These are phyloP conservation scores for Pseudeuparius sepicola DNA, from an alignment of 2,888 invertebrate species.

Conservation along the genomic window DNA sequence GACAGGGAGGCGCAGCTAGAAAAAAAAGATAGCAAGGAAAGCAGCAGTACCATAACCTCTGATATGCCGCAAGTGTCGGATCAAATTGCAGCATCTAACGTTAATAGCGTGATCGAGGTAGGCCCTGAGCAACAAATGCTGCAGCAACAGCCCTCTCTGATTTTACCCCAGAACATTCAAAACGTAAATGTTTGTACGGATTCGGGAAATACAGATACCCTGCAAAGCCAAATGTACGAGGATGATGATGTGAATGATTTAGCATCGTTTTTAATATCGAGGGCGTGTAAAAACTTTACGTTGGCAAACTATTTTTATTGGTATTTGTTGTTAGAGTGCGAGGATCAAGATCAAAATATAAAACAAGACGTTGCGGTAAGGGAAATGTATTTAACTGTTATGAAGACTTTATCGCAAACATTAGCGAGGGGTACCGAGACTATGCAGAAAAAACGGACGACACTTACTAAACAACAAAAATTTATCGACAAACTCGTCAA, in stretches of 20 bases:
- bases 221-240: constrained; percentile 39
- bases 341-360: constrained; percentile 64
- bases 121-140: constrained; percentile 27
- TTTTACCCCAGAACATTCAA: no score
- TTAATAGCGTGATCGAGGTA: constrained; percentile 33
- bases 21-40: constrained; percentile 37
- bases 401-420: constrained; percentile 72
- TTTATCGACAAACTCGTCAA: constrained; percentile 87
- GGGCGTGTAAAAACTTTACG: constrained; percentile 80
- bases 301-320: constrained; percentile 97
- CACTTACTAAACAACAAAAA: constrained; percentile 74
- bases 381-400: constrained; percentile 83
- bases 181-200: constrained; percentile 35
- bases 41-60: constrained; percentile 34
- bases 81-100: constrained; percentile 31
- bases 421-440: constrained; percentile 59
- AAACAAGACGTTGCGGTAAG: constrained; percentile 58
- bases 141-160: no score
- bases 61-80: constrained; percentile 33
- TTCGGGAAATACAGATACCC: constrained; percentile 43
- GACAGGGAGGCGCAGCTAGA: constrained; percentile 38
- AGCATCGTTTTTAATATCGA: constrained; percentile 79
- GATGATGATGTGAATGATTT: constrained; percentile 51
- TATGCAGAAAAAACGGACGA: constrained; percentile 63
- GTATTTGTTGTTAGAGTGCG: constrained; percentile 91